Evolutionary conservation across 2,888 invertebrate genomes (phyloP).

Genomic region (Galerucella pusilla): DNA sequence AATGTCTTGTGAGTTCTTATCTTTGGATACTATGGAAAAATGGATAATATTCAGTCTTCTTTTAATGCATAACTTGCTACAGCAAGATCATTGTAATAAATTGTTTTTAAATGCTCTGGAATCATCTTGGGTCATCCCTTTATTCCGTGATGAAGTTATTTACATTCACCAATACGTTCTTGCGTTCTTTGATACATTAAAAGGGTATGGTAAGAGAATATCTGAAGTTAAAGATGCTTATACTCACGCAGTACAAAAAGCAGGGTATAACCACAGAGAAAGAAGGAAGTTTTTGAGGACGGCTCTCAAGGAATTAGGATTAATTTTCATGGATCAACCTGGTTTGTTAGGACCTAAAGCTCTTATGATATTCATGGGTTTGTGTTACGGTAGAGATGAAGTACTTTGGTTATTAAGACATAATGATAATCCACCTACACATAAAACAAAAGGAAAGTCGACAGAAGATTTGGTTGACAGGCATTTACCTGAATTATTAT

Average conservation of each 20-base stretch:
- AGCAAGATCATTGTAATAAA: constrained; percentile 82
- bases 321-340: constrained; percentile 97
- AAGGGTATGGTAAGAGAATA: constrained; percentile 92
- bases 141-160: constrained; percentile 97
- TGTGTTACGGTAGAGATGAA: constrained; percentile 96
- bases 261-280: constrained; percentile 93
- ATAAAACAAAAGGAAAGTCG: constrained; percentile 83
- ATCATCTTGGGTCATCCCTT: constrained; percentile 91
- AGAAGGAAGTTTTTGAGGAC: constrained; percentile 95
- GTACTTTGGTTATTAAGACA: constrained; percentile 96
- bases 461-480: constrained; percentile 95
- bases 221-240: constrained; percentile 97
- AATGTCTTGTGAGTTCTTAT: constrained; percentile 97
- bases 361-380: constrained; percentile 93
- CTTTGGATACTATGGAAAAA: constrained; percentile 93
- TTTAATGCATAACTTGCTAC: constrained; percentile 88
- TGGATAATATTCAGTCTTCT: constrained; percentile 97
- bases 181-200: constrained; percentile 92
- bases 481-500: constrained; percentile 95
- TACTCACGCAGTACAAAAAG: constrained; percentile 88
- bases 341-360: constrained; percentile 98
- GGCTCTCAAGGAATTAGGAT: constrained; percentile 92
- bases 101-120: constrained; percentile 94
- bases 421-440: constrained; percentile 92
- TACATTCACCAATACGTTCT: constrained; percentile 95